Evolutionary conservation across 2,888 invertebrate species (phyloP).

Genomic region (Apamea anceps): DNA sequence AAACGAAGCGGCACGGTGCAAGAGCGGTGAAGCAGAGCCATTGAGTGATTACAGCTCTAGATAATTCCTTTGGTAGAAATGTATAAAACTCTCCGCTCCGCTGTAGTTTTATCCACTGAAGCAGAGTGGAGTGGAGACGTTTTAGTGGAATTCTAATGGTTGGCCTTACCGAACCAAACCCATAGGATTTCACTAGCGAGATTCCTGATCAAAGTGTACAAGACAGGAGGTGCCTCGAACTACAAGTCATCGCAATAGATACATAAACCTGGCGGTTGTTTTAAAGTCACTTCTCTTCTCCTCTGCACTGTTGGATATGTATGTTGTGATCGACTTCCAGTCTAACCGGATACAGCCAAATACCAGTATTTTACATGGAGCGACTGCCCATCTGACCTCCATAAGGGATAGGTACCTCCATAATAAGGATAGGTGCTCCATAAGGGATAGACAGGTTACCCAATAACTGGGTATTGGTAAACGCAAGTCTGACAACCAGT

Average conservation of each 20-base stretch:
- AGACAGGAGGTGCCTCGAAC: neutral
- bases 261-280: neutral
- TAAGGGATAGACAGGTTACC: no score
- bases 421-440: no score
- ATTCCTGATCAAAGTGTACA: neutral
- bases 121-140: no score
- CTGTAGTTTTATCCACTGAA: neutral
- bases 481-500: no score
- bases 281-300: neutral
- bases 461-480: no score
- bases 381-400: neutral
- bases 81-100: neutral
- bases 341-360: neutral
- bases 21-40: neutral
- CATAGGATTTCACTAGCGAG: neutral
- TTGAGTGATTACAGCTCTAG: neutral
- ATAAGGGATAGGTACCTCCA: no score
- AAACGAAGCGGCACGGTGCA: neutral
- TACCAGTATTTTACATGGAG: neutral
- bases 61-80: neutral
- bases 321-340: neutral
- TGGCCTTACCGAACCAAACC: neutral
- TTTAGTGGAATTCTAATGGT: neutral
- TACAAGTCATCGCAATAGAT: neutral
- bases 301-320: no score